These are phyloP conservation scores for Xanthorhoe designata DNA, from an alignment of 2,888 invertebrate species.

Conservation along the genomic window DNA sequence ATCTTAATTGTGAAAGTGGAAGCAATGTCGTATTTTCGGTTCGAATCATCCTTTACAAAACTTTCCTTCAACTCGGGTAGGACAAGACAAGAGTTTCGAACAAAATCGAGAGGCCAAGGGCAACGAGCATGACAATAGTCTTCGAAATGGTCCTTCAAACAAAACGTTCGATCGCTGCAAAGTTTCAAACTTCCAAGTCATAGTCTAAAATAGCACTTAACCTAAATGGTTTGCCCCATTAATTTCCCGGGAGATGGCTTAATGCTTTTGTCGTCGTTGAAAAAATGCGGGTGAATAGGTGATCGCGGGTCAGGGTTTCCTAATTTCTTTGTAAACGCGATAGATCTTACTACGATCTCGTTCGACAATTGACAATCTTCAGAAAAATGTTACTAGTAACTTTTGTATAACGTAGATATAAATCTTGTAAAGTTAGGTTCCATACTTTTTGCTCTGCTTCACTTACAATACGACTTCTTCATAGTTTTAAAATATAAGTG, in stretches of 20 bases:
- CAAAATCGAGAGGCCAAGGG: slow-evolving; percentile 16
- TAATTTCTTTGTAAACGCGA: slow-evolving; percentile 50
- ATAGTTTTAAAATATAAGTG: too few species aligned
- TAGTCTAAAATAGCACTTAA: slow-evolving; percentile 77
- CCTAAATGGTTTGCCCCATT: slow-evolving; percentile 74
- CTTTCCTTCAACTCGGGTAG: slow-evolving; percentile 4
- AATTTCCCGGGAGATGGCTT: slow-evolving; percentile 73
- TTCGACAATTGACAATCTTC: background rate
- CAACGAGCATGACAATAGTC: slow-evolving; percentile 34
- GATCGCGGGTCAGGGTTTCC: slow-evolving; percentile 54
- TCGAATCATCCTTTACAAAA: slow-evolving; percentile 9
- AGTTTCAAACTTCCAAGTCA: slow-evolving; percentile 73
- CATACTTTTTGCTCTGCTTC: too few species aligned
- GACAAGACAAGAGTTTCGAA: slow-evolving; percentile 21
- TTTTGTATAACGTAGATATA: too few species aligned
- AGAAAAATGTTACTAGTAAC: too few species aligned
- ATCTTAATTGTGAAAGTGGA: background rate
- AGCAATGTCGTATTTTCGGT: slow-evolving; percentile 2
- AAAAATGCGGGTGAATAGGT: slow-evolving; percentile 67
- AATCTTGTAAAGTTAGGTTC: too few species aligned
- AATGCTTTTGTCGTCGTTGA: slow-evolving; percentile 72
- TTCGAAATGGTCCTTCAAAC: slow-evolving; percentile 35
- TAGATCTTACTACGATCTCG: slow-evolving; percentile 6
- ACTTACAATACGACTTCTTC: too few species aligned
- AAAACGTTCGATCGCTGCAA: slow-evolving; percentile 55